Evolutionary conservation across 37 sponge, comb jelly and placozoan genomes (phyloP), one percentile per base, ranked within the genome.

Genomic region (Bolinopsis microptera): DNA sequence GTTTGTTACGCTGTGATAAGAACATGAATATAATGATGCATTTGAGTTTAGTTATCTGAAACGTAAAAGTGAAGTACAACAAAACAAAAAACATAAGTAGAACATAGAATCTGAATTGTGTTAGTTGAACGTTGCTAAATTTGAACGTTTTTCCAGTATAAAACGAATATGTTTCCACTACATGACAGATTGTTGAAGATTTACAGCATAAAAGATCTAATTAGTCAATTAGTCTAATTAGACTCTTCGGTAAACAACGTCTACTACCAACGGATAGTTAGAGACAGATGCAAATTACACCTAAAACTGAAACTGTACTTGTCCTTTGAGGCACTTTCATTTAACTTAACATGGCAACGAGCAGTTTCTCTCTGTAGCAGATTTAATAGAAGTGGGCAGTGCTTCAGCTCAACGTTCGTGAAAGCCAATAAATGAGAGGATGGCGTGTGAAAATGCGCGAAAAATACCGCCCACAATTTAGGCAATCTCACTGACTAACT

Each of bases 231-330:
- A 48, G 61, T 48, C 13, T 48, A 18, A 48, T 48, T 48, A 48
- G n/a, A n/a, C n/a, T n/a, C n/a, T 9, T 18, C 18, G 16, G 9
- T 18, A 21, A 18, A 61, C 68, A 61, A 9, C 68, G 16, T 61
- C 68, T 21, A 9, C 9, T 18, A 61, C 68, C 68, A 18, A 61
- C 68, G 9, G 68, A 21, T 9, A 61, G 68, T 61, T 22, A 28
- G 74, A 70, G 74, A 70, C 5, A 13, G 24, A 70, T 70, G 74
- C 74, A 70, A 70, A 70, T 24, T 24, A 70, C 74, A 70, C 74
- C 21, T 9, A 70, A 70, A 21, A 21, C 16, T 61, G 68, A 9
- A 18, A 3, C 13, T 13, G 9, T 13, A 48, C 61, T 48, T 48
- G 61, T 48, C 9, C 5, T 48, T 48, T 48, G n/a, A n/a, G n/a